Base-by-base conservation (phyloP, 2,113 vertebrate species). In the Rhea pennata region DNA sequence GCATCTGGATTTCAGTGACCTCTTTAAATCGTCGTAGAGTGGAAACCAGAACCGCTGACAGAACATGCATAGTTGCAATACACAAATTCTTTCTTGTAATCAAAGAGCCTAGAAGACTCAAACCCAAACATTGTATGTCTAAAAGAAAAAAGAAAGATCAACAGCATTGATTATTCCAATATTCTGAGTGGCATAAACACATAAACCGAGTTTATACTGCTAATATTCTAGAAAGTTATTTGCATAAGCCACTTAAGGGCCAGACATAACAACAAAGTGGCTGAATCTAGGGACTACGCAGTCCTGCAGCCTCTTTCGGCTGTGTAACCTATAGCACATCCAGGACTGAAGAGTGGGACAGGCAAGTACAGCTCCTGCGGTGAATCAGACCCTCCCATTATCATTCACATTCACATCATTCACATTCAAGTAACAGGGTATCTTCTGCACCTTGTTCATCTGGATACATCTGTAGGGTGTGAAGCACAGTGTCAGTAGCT, bases 61-160 rank as follows among this genome's bases (percentile, higher is more conserved):
- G 95, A 16, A 99, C 98, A 5, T 99, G 98, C 31, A 99, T 98
- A 8, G 98, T 98, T 96, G 98, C 98, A 90, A 97, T 93, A 22
- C 98, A 98, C 70, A 99, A 97, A 93, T 98, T 99, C 97, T 98
- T 99, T 94, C 98, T 98, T 29, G 98, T 98, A 74, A 99, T 98
- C 96, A 99, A 98, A 93, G 96, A 97, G 93, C 91, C 90, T 21
- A 99, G 97, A 87, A 99, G 98, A 89, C 96, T 98, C 69, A 99
- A 97, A 84, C 99, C 99, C 98, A 99, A 98, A 96, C 97, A 98
- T 83, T 99, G 99, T 85, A 99, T 99, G 92, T 99, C 99, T 99
- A 96, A 89, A 92, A 97, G 56, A 76, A 88, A 92, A 59, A 88
- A 90, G 8, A 88, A 88, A 72, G 13, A 90, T 12, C 42, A 65